Evolutionary conservation across 2,797 vertebrate species (phyloP), one percentile per base, ranked within the genome.

Genomic region (Acridotheres tristis): DNA sequence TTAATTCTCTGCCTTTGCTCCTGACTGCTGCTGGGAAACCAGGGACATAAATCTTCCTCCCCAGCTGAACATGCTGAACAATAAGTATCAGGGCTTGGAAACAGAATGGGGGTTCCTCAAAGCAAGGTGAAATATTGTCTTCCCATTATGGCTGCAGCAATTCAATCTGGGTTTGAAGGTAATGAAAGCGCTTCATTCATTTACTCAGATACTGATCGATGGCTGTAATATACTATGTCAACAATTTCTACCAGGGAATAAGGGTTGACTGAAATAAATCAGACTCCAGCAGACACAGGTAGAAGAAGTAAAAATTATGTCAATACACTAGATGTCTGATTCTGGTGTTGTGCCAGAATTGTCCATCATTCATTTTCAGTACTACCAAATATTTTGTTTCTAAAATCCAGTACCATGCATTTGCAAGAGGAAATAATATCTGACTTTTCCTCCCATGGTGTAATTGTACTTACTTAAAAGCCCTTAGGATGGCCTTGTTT

Each of bases 171-270:
- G 59, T 53, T 59, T 74, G 59, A 73, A 96, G 80, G 92, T 90
- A 96, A 96, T 95, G 87, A 97, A 97, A 96, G 62, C 67, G 30
- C 16, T 90, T 93, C 85, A 76, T 88, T 75, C 67, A 76, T 96
- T 96, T 96, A 95, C 96, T 93, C 95, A 96, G 87, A 61, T 96
- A 93, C 65, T 90, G 94, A 97, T 90, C 65, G 72, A 97, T 97
- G 92, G 79, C 72, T 78, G 19, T 90, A 97, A 96, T 96, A 95
- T 66, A 93, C 53, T 94, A 61, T 69, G 88, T 91, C 65, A 94
- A 87, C 69, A 89, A 57, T 69, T 88, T 71, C 59, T 95, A 68
- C 62, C 15, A 85, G 61, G 54, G 53, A 88, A 48, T 40, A 72
- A 80, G 61, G 25, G 13, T 34, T 71, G 67, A 45, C 55, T 91